phyloP scores from a whole-genome alignment of 2,797 vertebrate genomes.

The Okamejei kenojei region DNA sequence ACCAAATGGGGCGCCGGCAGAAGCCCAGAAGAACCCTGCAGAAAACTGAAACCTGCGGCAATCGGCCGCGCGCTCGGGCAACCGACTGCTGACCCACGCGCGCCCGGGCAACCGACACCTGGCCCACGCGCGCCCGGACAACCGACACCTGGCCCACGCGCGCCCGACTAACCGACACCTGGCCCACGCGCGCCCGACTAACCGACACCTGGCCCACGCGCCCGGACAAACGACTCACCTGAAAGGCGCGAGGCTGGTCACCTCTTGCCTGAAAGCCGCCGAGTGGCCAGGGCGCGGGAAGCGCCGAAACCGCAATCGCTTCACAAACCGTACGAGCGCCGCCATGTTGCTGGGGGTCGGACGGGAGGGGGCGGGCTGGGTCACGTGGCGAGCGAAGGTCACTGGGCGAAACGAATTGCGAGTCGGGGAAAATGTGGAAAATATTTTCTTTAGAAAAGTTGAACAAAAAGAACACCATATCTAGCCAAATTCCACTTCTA shows the following conservation, averaged over 20 bases:
- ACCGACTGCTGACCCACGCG: too few relatives aligned
- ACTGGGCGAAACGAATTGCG: background rate
- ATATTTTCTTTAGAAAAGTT: background rate
- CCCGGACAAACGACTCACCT: background rate
- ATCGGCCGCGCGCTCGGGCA: background rate
- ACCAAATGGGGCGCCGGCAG: too few relatives aligned
- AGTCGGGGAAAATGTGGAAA: background rate
- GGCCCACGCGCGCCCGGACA: background rate
- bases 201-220: background rate
- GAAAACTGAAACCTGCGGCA: too few relatives aligned
- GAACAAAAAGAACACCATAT: background rate
- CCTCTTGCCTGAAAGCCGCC: background rate
- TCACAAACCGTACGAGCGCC: background rate
- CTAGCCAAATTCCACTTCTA: conserved; percentile 39
- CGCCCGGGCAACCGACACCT: too few relatives aligned
- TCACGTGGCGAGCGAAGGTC: background rate
- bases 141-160: background rate
- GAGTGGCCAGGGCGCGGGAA: background rate
- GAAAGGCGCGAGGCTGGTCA: background rate
- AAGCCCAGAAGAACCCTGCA: too few relatives aligned
- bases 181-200: background rate
- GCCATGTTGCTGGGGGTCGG: background rate
- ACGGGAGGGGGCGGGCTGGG: background rate
- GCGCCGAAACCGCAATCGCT: background rate
- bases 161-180: background rate